phyloP scores from a whole-genome alignment of 2,888 invertebrate species.

The Cosmia trapezina region DNA sequence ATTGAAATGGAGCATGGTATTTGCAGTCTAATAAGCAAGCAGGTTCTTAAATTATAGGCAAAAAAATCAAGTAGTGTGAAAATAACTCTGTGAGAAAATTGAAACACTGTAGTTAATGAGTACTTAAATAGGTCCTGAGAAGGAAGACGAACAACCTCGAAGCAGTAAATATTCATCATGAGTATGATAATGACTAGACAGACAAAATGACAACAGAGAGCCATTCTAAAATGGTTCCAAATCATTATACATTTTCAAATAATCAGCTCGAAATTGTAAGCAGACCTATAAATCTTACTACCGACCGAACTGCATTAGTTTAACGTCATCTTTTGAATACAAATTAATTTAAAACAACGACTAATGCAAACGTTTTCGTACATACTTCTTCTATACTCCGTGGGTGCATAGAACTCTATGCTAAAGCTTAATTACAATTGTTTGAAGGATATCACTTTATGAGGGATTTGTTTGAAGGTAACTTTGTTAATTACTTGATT shows the following conservation, averaged over 20 bases:
- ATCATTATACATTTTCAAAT: neutral
- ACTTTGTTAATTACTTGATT: constrained; percentile 10
- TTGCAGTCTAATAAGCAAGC: constrained; percentile 7
- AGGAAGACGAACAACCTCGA: neutral
- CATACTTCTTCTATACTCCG: no score
- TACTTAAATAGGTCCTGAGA: neutral
- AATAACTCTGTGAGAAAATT: neutral
- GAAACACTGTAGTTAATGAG: neutral
- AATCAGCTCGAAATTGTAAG: neutral
- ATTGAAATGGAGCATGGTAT: constrained; percentile 11
- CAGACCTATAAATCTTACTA: constrained; percentile 8
- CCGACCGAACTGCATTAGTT: constrained; percentile 37
- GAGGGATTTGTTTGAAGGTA: neutral
- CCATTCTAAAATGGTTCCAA: neutral
- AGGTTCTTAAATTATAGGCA: constrained; percentile 1
- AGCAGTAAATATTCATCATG: neutral
- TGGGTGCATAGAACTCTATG: constrained; percentile 34
- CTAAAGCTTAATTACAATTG: constrained; percentile 46
- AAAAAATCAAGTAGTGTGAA: neutral
- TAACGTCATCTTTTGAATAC: constrained; percentile 57
- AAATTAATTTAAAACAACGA: constrained; percentile 57
- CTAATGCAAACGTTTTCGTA: constrained; percentile 11
- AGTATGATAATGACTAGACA: neutral
- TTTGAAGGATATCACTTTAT: constrained; percentile 31
- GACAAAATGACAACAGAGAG: no score